Conservation (phyloP, 2,797 vertebrate genomes). For the Ara ararauna region DNA sequence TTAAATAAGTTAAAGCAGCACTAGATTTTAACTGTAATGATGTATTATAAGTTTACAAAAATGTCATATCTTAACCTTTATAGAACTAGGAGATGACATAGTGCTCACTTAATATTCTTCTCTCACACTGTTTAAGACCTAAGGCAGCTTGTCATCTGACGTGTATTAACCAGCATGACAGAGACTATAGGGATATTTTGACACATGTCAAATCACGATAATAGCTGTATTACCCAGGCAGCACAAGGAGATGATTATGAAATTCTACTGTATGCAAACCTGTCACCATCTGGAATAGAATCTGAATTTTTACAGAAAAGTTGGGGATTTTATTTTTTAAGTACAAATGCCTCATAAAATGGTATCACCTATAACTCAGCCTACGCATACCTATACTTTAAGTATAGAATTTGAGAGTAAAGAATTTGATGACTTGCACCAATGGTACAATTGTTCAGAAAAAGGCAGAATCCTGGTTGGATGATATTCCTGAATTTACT, state of each 20-base stretch:
- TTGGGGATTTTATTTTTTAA: neutral
- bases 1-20: neutral
- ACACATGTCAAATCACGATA: slow-evolving; percentile 50
- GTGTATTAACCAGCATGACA: slow-evolving; percentile 36
- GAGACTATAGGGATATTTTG: slow-evolving; percentile 62
- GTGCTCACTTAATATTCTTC: slow-evolving; percentile 42
- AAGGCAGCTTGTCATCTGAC: slow-evolving; percentile 5
- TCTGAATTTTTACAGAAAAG: neutral
- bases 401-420: neutral
- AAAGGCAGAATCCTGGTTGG: neutral
- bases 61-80: neutral
- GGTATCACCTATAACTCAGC: neutral
- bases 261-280: neutral
- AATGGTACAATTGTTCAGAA: neutral
- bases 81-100: neutral
- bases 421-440: neutral
- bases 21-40: neutral
- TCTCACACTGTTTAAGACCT: neutral
- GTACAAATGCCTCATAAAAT: neutral
- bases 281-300: slow-evolving; percentile 1
- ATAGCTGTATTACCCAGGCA: slow-evolving; percentile 52
- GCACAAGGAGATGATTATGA: slow-evolving; percentile 35
- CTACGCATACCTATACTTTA: neutral
- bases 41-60: neutral
- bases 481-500: neutral